phyloP scores from a whole-genome alignment of 2,888 invertebrate species.

The Erynnis tages region DNA sequence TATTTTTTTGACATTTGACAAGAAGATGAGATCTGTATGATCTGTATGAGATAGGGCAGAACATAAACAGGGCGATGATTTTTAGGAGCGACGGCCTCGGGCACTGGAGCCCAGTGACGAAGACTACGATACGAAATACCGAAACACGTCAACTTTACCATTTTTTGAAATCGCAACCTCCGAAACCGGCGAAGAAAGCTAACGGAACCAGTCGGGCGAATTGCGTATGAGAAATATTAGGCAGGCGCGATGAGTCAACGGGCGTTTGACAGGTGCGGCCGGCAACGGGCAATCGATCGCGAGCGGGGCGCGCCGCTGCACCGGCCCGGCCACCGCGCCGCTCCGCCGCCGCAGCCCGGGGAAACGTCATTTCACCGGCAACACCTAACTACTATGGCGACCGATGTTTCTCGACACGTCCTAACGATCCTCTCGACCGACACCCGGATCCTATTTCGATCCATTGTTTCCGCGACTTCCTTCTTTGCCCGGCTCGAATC shows the following conservation, averaged over 20 bases:
- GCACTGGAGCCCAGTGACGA: background rate
- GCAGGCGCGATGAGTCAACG: constrained; percentile 72
- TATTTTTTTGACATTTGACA: too few species aligned
- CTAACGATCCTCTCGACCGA: constrained; percentile 41
- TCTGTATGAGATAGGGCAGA: too few species aligned
- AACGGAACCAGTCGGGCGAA: constrained; percentile 50
- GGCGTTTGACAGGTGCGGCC: constrained; percentile 71
- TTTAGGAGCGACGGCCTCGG: too few species aligned
- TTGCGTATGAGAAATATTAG: constrained; percentile 65
- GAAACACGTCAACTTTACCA: constrained; percentile 37
- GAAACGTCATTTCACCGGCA: constrained; percentile 68
- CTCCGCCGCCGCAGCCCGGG: constrained; percentile 19
- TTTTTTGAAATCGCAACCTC: constrained; percentile 38
- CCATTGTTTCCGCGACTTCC: constrained; percentile 36
- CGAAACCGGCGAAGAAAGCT: constrained; percentile 38
- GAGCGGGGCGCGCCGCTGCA: constrained; percentile 44
- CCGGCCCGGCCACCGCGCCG: constrained; percentile 29
- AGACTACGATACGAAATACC: background rate
- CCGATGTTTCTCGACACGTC: constrained; percentile 55
- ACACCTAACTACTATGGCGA: constrained; percentile 74
- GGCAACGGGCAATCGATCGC: constrained; percentile 79
- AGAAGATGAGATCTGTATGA: too few species aligned
- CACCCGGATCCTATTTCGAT: constrained; percentile 37
- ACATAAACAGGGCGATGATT: too few species aligned
- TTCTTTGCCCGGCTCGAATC: constrained; percentile 38